A percentile compares a stretch with the other conserved stretches of the same genome.
Conservation (phyloP, 2,797 vertebrate genomes). For the Chloroceryle inda region DNA sequence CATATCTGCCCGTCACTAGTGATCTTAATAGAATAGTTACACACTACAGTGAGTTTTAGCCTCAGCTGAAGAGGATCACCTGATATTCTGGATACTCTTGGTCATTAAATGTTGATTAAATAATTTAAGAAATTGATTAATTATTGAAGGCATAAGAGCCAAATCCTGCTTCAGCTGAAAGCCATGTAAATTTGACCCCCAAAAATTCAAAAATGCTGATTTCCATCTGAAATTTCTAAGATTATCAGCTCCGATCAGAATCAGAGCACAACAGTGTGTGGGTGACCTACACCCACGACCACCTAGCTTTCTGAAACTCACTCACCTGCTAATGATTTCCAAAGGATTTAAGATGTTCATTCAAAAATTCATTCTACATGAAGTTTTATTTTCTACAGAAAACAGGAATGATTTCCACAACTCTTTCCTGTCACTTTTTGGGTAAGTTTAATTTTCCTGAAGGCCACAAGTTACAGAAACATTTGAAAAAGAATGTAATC, state of each 20-base stretch:
- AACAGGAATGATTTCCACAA: background rate
- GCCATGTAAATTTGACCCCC: background rate
- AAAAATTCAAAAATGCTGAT: background rate
- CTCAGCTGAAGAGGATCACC: background rate
- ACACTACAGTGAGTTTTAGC: background rate
- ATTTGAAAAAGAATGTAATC: background rate
- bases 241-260: background rate
- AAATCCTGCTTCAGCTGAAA: background rate
- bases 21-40: background rate
- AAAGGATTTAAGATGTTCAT: background rate
- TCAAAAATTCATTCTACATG: background rate
- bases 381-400: background rate
- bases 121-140: background rate
- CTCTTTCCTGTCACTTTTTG: rapidly evolving
- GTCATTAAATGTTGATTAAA: background rate
- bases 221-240: background rate
- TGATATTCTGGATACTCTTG: background rate
- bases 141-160: background rate
- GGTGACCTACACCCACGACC: background rate
- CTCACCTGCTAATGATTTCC: background rate
- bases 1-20: background rate
- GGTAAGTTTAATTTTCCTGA: background rate
- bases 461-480: background rate
- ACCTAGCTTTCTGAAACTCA: background rate
- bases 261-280: background rate